A percentile compares a stretch with the other conserved stretches of the same genome.
Evolutionary conservation across 2,888 invertebrate genomes (phyloP).

Genomic region (Chrysodeixis includens): DNA sequence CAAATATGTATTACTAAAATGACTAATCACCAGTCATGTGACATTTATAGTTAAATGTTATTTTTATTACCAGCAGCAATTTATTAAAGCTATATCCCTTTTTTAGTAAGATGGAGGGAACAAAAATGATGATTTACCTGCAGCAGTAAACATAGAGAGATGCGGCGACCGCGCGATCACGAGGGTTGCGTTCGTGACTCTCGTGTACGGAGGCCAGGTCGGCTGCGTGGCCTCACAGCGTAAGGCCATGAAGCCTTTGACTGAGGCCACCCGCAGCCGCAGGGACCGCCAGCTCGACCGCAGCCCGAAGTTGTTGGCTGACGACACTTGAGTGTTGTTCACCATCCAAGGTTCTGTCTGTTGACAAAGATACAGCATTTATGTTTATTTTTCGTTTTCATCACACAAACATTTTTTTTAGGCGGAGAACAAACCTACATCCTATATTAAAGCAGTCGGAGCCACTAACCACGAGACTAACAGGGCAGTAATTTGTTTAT

Average conservation of each 20-base stretch:
- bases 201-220: conserved; percentile 73
- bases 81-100: too few species aligned
- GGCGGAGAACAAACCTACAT: too few species aligned
- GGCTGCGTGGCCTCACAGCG: conserved; percentile 84
- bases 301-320: conserved; percentile 74
- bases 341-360: conserved; percentile 80
- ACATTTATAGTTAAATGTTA: too few species aligned
- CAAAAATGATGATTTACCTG: conserved; percentile 73
- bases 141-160: conserved; percentile 83
- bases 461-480: too few species aligned
- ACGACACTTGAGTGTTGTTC: conserved; percentile 79
- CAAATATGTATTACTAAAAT: too few species aligned
- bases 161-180: conserved; percentile 81
- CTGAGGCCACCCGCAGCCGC: conserved; percentile 71
- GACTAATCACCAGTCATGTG: too few species aligned
- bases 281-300: conserved; percentile 81
- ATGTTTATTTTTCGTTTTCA: too few species aligned
- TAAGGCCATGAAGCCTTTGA: conserved; percentile 67
- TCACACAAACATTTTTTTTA: too few species aligned
- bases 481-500: too few species aligned
- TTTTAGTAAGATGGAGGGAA: too few species aligned
- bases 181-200: conserved; percentile 72
- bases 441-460: too few species aligned
- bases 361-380: not conserved
- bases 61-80: too few species aligned